These are phyloP conservation scores for Deilephila elpenor DNA, from an alignment of 2,888 invertebrate genomes.

Conservation along the genomic window DNA sequence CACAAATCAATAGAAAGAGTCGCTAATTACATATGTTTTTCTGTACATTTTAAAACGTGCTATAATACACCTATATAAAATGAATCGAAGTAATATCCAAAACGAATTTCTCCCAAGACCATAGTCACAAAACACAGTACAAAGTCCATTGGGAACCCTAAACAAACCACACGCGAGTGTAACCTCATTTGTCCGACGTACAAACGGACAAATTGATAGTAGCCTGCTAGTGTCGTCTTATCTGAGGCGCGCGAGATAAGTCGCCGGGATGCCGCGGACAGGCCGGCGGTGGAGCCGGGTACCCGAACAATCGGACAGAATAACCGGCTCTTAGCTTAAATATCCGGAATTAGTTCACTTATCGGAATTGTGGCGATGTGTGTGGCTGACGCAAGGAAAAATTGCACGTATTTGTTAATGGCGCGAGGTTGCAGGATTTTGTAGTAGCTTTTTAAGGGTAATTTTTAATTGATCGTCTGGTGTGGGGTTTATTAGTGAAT, in stretches of 20 bases:
- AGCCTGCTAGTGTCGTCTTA: conserved; percentile 12
- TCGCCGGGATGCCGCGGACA: conserved; percentile 1
- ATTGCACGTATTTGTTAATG: conserved; percentile 10
- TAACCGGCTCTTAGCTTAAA: conserved; percentile 4
- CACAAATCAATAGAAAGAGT: too few species aligned
- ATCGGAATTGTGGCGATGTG: conserved; percentile 2
- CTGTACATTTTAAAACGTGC: too few species aligned
- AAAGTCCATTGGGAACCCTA: conserved; percentile 23
- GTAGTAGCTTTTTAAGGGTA: too few species aligned
- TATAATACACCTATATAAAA: too few species aligned
- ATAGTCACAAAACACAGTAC: neutral
- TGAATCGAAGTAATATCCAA: too few species aligned
- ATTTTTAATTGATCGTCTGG: too few species aligned
- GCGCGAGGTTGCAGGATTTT: neutral
- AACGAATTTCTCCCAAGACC: neutral
- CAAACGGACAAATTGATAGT: conserved; percentile 19
- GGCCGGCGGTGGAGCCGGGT: neutral
- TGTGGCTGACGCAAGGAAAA: neutral
- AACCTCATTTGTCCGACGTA: conserved; percentile 15
- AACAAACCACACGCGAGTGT: neutral
- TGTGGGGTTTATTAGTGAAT: too few species aligned
- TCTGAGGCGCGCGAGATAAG: conserved; percentile 21
- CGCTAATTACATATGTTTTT: too few species aligned
- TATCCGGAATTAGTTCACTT: neutral
- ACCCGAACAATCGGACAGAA: conserved; percentile 1